Conservation (phyloP, 2,888 invertebrate genomes). For the Ornithoptera priamus region DNA sequence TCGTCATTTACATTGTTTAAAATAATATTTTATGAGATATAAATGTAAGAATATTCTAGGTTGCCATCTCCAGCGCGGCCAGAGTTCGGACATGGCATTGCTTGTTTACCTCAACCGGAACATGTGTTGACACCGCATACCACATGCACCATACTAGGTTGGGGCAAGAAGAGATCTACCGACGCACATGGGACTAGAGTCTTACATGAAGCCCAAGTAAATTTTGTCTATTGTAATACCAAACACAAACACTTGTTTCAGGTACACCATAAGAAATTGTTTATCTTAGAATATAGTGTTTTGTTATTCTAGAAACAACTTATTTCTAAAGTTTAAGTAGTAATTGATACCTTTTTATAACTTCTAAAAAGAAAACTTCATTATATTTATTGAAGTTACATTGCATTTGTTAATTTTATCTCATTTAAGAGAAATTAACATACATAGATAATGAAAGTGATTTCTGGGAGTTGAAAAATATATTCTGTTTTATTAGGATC, state of each 20-base stretch:
- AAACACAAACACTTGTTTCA: neutral
- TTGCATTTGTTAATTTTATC: too few species aligned
- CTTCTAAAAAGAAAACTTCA: too few species aligned
- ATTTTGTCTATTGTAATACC: neutral
- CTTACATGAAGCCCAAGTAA: constrained; percentile 91
- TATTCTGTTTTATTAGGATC: neutral
- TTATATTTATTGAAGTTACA: too few species aligned
- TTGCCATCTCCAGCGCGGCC: constrained; percentile 61
- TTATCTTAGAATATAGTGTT: too few species aligned
- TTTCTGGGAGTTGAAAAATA: too few species aligned
- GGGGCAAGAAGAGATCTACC: constrained; percentile 91
- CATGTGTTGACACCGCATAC: constrained; percentile 83
- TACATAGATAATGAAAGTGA: too few species aligned
- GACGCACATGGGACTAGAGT: constrained; percentile 90
- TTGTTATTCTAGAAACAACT: too few species aligned
- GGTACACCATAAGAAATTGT: neutral
- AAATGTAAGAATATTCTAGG: constrained; percentile 39
- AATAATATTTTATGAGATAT: too few species aligned
- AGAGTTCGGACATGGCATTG: constrained; percentile 81
- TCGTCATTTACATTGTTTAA: too few species aligned
- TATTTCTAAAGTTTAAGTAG: too few species aligned
- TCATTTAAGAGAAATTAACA: too few species aligned
- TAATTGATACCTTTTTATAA: too few species aligned
- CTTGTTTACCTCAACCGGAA: constrained; percentile 88
- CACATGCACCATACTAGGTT: constrained; percentile 92